These are phyloP conservation scores for Pampusana beccarii DNA, from an alignment of 2,113 vertebrate species.

Conservation along the genomic window DNA sequence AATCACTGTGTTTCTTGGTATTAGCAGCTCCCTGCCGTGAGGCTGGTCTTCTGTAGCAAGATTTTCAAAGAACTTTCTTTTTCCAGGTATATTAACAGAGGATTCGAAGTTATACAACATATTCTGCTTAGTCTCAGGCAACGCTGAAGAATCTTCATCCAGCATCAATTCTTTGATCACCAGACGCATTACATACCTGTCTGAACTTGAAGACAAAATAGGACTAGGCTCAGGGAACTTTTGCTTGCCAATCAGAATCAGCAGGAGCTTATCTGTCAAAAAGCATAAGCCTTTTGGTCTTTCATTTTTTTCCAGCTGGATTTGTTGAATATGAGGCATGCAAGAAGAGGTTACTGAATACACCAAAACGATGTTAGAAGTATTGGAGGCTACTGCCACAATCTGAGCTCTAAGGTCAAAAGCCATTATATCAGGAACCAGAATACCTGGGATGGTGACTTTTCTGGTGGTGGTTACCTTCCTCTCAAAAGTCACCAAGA, in stretches of 20 bases:
- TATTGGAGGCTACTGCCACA: slow-evolving; percentile 89
- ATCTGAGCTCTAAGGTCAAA: slow-evolving; percentile 83
- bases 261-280: slow-evolving; percentile 82
- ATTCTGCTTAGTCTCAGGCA: slow-evolving; percentile 37
- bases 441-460: slow-evolving; percentile 89
- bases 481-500: slow-evolving; percentile 87
- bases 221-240: slow-evolving; percentile 81
- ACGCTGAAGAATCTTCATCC: slow-evolving; percentile 69
- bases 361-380: slow-evolving; percentile 85
- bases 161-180: slow-evolving; percentile 80
- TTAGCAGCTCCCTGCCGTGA: slow-evolving; percentile 77
- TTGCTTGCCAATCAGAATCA: slow-evolving; percentile 88
- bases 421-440: slow-evolving; percentile 88
- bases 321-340: slow-evolving; percentile 90
- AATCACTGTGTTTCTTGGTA: slow-evolving; percentile 76
- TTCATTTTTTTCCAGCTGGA: slow-evolving; percentile 86
- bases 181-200: slow-evolving; percentile 83
- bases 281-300: slow-evolving; percentile 89
- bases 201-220: slow-evolving; percentile 86
- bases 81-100: slow-evolving; percentile 71
- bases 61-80: slow-evolving; percentile 83
- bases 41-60: slow-evolving; percentile 74
- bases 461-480: slow-evolving; percentile 89
- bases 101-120: slow-evolving; percentile 60
- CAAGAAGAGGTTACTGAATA: slow-evolving; percentile 84